Evolutionary conservation across 2,113 vertebrate species (phyloP).

Genomic region (Reinhardtius hippoglossoides): DNA sequence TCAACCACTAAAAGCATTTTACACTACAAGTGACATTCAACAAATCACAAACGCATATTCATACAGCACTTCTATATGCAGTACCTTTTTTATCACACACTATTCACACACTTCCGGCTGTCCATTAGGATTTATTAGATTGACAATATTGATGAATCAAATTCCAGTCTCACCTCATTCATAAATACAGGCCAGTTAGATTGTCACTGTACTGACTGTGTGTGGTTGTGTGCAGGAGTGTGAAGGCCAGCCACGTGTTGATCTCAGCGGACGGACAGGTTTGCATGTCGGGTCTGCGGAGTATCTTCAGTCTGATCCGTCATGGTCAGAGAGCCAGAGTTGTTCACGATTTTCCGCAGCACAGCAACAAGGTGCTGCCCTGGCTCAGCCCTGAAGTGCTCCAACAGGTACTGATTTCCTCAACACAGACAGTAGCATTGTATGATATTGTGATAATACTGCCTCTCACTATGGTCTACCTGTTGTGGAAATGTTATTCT

Average conservation of each 20-base stretch:
- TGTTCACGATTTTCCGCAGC: slow-evolving; percentile 96
- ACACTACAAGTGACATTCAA: no score
- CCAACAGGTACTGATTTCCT: slow-evolving; percentile 87
- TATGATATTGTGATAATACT: neutral
- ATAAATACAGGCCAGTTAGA: neutral
- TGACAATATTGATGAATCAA: neutral
- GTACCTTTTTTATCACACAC: no score
- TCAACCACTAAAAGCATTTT: no score
- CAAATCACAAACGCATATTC: no score
- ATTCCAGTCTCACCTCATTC: neutral
- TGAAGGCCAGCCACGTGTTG: slow-evolving; percentile 96
- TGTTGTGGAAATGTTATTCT: neutral
- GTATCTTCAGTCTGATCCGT: slow-evolving; percentile 95
- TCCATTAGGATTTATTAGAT: neutral
- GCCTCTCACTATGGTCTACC: neutral
- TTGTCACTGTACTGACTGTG: neutral
- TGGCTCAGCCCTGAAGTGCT: slow-evolving; percentile 98
- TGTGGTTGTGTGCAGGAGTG: slow-evolving; percentile 84
- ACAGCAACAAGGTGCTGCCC: slow-evolving; percentile 94
- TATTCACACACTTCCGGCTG: no score
- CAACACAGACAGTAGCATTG: neutral
- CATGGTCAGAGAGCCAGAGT: slow-evolving; percentile 92
- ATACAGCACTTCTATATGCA: no score
- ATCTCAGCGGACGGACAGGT: slow-evolving; percentile 95
- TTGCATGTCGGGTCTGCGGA: slow-evolving; percentile 93